Base-by-base conservation (phyloP, 2,113 vertebrate species). In the Salvelinus alpinus region DNA sequence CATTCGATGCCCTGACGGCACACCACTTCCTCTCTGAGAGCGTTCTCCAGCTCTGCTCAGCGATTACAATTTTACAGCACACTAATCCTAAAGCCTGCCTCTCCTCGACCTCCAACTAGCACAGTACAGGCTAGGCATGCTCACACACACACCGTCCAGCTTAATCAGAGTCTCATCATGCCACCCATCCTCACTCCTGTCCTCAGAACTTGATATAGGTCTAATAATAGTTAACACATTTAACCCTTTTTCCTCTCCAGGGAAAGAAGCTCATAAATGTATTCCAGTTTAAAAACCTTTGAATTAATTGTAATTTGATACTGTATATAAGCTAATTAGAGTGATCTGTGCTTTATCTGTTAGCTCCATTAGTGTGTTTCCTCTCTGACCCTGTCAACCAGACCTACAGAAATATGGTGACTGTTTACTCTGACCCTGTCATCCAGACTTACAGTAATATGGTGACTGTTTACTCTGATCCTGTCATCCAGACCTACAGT, bases 21-120 rank as follows among this genome's bases (percentile, higher is more conserved):
- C 72, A 47, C 66, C 14, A 34, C 59, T 25, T 69, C 51, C 24
- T 25, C 60, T 71, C 59, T 65, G 20, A 57, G 18, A 6, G 4
- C 3, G 25, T 62, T 73, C 38, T 47, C 22, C 16, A n/a, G 25
- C 54, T 44, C 34, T 72, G 44, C 31, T n/a, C 47, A 29, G 72
- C 3, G 14, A 78, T 70, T 69, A 76, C 71, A 70, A 13, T 68
- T 77, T 70, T 59, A 72, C 64, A 74, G 70, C 60, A 38, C 64
- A 29, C 74, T 75, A 68, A 78, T 79, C 75, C 64, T 65, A 70
- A 75, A 60, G 34, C 27, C 72, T 64, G 62, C 20, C 74, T 66
- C 24, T 51, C 59, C 65, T 73, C 44, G 24, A 67, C 71, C 71
- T 77, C 70, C 51, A 59, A 24, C 70, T 7, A 18, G 25, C 70